Base-by-base conservation (phyloP, 2,113 vertebrate genomes). In the Brachionichthys hirsutus region DNA sequence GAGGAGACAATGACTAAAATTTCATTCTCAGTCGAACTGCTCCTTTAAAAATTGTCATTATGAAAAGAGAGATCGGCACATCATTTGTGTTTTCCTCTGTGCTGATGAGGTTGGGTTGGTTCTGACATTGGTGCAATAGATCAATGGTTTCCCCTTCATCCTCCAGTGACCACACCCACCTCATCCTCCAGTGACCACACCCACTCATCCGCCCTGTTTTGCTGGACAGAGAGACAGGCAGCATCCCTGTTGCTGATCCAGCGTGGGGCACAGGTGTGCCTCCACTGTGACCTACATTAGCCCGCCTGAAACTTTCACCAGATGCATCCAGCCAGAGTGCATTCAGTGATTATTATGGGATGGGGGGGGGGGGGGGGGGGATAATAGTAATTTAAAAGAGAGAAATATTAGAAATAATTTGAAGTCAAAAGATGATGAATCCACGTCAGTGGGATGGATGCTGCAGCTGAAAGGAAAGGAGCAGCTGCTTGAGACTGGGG, bases 381-480 rank as follows among this genome's bases (percentile, higher is more conserved):
- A 42, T 49, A 46, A 61, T 10, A 8, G 36, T 40, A 3, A 12
- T 40, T 13, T 40, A 40, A 40, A 40, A 40, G 12, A 3, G 4
- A 42, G 3, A 42, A 13, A 15, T 42, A 12, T n/a, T n/a, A 17
- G 7, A 9, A 12, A n/a, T n/a, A n/a, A n/a, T n/a, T n/a, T 34
- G 50, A 42, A 45, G 70, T 13, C 50, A 20, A 63, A 71, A 48
- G 70, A 54, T 41, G 57, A 77, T 56, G 78, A 30, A 43, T 60
- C 40, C 51, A 17, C 12, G 58, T 53, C 56, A 51, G 42, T 19
- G 76, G 73, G 54, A 83, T 61, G 72, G 83, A 81, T 75, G 73
- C 83, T 83, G 68, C 70, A 41, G 54, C 64, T 50, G 64, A 67
- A 46, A 73, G 67, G 64, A 79, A 81, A 87, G 81, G 78, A 85